Evolutionary conservation across 2,797 vertebrate genomes (phyloP), one percentile per base, ranked within the genome.

Genomic region (Acipenser transmontanus): DNA sequence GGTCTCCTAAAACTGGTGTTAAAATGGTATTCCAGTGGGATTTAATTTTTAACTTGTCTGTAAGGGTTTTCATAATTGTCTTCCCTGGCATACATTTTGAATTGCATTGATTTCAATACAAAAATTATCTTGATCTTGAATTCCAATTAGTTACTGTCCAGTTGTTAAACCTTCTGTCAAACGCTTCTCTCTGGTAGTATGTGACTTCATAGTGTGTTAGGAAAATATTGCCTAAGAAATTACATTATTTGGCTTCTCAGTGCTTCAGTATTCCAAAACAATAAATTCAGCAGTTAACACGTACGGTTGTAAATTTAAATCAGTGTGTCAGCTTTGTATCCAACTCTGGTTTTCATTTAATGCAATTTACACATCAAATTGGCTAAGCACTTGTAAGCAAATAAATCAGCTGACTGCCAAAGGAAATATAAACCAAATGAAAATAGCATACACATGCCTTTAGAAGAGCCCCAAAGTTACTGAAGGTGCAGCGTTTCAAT

Each of bases 261-360:
- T 68, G 61, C 48, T 69, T 50, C 57, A 69, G 68, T 59, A 34
- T 52, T 52, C 65, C 68, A 57, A 65, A 63, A 57, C 49, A 61
- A 61, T 64, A 65, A 69, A 65, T 65, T 69, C 68, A 65, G 57
- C 56, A 63, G 63, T 65, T 61, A 69, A 59, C 73, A 57, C 65
- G 14, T 71, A 68, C 63, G 69, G 51, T 65, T 61, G 71, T 70
- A 67, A 64, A 70, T 69, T 62, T 61, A 62, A 65, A n/a, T 69
- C 59, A 48, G 65, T 56, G 50, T 69, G 69, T 63, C 64, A 65
- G 69, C 59, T 52, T 61, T 47, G 59, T 50, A 63, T 70, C 60
- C 62, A 50, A 20, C 10, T 63, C 69, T 70, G 69, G 64, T 66
- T 66, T 61, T 66, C 69, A 66, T 66, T 63, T 70, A 66, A 47